Base-by-base conservation (phyloP, 2,113 vertebrate genomes). In the Physeter macrocephalus region DNA sequence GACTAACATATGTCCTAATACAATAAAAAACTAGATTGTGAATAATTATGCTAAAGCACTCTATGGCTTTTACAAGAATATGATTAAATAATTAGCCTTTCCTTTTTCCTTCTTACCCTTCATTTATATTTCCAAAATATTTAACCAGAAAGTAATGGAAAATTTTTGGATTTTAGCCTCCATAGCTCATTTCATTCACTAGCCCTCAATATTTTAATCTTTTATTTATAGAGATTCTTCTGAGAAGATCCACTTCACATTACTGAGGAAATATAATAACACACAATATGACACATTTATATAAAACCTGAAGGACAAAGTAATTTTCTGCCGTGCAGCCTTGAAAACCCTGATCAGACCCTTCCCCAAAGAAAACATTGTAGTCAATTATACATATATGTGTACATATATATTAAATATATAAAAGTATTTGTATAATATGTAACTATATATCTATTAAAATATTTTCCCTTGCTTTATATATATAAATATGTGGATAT, bases 211-310 rank as follows among this genome's bases (percentile, higher is more conserved):
- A 78, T 72, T 36, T 88, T 92, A 49, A 87, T 74, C 61, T 94
- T 85, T 72, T 92, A 92, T 92, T 94, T 83, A 31, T 31, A 95
- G 81, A 78, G 34, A 64, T 31, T 69, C 43, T 93, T 96, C 34
- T 84, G 62, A 81, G 46, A 80, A 90, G 41, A 86, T 81, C 31
- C 8, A 83, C 23, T 83, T 43, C 21, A 88, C 57, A 84, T 75
- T 62, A 17, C 18, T 13, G 39, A 46, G 18, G 11, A 92, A 86
- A 61, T 69, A 14, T 92, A 81, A 91, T 80, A 85, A 71, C 23
- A 90, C 34, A 80, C 1, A 46, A 78, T 31, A 96, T 49, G 3
- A 29, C 5, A 18, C 17, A 62, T 69, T 64, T 67, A 46, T 74
- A 8, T 54, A 75, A 59, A 46, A 61, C 4, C 34, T 94, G 57